Evolutionary conservation across 2,797 vertebrate genomes (phyloP), one percentile per base, ranked within the genome.

Genomic region (Gastrophryne carolinensis): DNA sequence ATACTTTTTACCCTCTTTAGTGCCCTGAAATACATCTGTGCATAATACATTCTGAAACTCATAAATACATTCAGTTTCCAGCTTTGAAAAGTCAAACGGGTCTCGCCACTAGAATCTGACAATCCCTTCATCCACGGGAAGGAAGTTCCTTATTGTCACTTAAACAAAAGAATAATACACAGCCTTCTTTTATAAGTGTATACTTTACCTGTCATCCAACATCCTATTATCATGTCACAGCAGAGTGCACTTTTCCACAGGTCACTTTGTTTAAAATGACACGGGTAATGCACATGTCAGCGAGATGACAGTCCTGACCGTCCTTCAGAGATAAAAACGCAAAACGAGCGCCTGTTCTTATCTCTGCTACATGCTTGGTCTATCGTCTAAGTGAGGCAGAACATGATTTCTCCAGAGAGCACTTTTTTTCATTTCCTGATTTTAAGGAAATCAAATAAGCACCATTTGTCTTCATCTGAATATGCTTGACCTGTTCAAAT

Each of bases 361-460:
- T 93, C 91, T 90, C 81, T 84, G 88, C 83, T 86, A 89, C 88
- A 92, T 74, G 90, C 87, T 88, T 82, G 84, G 84, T 88, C 90
- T 90, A 89, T 91, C 91, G 89, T 90, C 90, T 89, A 90, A 91
- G 87, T 88, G 91, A 92, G 91, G 91, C 92, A 91, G 93, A 95
- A 93, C 91, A 88, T 93, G 90, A 96, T 95, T 96, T 94, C 95
- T 96, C 96, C 89, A 79, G 94, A 94, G 96, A 93, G 87, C 92
- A 90, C 90, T 93, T 94, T 95, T n/a, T 95, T 93, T 93, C 93
- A 96, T 96, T 97, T 96, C 93, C 94, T 91, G 92, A 94, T 94
- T 96, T 95, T 94, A 95, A 94, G 89, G 88, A 94, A 95, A 95
- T 94, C 92, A 95, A 98, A 96, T 95, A 95, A 95, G 92, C 92